Evolutionary conservation across 2,888 invertebrate genomes (phyloP).

Genomic region (Reticulitermes lucifugus): DNA sequence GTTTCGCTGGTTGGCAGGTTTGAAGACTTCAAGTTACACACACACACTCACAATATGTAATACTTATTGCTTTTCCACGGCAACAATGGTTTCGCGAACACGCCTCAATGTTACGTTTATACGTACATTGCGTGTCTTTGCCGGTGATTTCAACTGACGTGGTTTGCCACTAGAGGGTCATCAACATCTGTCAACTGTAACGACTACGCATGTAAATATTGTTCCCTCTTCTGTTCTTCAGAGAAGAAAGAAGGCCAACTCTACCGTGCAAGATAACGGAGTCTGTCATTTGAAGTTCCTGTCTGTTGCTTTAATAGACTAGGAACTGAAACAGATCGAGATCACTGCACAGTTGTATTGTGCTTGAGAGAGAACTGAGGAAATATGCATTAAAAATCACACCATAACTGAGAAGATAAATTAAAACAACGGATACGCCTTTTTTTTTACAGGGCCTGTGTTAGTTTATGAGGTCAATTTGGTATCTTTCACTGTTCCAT

Average conservation of each 20-base stretch:
- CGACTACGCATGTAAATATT: not conserved
- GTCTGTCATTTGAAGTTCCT: conserved; percentile 1
- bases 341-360: not conserved
- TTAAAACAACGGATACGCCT: not conserved
- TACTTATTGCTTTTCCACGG: too few species aligned
- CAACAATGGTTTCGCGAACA: too few species aligned
- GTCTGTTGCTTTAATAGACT: not conserved
- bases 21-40: too few species aligned
- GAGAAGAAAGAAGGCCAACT: not conserved
- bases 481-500: not conserved
- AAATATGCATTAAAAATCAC: not conserved
- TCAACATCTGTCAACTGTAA: not conserved
- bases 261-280: not conserved
- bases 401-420: not conserved
- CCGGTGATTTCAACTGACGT: too few species aligned
- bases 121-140: too few species aligned
- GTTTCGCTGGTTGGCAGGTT: too few species aligned
- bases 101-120: too few species aligned
- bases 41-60: too few species aligned
- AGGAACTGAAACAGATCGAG: not conserved
- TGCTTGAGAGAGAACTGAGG: not conserved
- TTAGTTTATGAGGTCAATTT: not conserved
- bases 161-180: not conserved
- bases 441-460: not conserved
- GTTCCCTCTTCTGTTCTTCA: not conserved